Evolutionary conservation across 2,113 vertebrate genomes (phyloP).

Genomic region (Paracanthobrama guichenoti): DNA sequence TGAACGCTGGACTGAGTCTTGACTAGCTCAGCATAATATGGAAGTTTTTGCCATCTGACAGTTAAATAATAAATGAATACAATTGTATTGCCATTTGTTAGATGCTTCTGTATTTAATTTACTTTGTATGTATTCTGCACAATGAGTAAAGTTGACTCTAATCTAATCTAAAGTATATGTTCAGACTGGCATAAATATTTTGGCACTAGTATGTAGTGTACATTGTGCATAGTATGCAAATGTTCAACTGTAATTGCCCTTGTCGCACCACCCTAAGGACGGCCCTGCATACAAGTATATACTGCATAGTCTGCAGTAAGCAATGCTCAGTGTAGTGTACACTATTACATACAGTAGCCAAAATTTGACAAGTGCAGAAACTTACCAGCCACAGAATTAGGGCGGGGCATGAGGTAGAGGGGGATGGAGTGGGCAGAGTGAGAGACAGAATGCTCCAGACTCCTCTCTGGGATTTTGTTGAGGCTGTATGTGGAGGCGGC

Average conservation of each 20-base stretch:
- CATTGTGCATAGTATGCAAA: not conserved
- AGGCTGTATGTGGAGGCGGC: conserved; percentile 94
- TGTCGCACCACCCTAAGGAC: no score
- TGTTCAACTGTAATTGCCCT: not conserved
- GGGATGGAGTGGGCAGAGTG: conserved; percentile 94
- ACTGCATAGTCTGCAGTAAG: no score
- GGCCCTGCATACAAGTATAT: no score
- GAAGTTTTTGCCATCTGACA: not conserved
- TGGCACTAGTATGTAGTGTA: not conserved
- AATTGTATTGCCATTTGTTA: not conserved
- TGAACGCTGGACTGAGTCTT: not conserved
- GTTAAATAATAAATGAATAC: no score
- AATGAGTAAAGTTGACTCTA: not conserved
- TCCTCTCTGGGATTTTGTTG: conserved; percentile 92
- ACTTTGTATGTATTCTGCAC: not conserved
- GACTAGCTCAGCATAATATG: conserved; percentile 13
- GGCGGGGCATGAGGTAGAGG: conserved; percentile 94
- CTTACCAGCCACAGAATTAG: conserved; percentile 96
- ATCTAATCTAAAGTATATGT: not conserved
- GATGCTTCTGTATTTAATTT: not conserved
- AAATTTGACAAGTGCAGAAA: not conserved
- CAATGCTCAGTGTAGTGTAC: no score
- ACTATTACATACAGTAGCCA: not conserved
- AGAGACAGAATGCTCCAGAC: conserved; percentile 80
- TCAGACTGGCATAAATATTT: not conserved